A percentile compares a stretch with the other conserved stretches of the same genome.
These are phyloP conservation scores for Diarsia mendica DNA, from an alignment of 2,888 invertebrate genomes.

Conservation along the genomic window DNA sequence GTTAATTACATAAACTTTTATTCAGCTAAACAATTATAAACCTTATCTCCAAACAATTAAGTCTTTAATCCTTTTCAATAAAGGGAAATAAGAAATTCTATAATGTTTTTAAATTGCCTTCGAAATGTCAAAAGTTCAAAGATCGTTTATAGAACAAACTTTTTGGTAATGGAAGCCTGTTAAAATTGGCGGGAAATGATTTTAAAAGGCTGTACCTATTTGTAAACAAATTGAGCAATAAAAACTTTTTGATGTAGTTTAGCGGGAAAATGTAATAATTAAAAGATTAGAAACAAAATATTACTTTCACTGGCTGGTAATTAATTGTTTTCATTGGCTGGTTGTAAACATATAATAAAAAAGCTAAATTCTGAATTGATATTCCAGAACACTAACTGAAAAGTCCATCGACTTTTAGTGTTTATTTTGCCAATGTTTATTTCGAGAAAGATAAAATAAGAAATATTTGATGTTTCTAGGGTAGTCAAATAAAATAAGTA, in stretches of 20 bases:
- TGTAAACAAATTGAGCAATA: slow-evolving; percentile 23
- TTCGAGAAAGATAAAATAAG: background rate
- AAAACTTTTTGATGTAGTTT: background rate
- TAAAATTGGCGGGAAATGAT: slow-evolving; percentile 40
- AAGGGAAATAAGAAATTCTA: slow-evolving; percentile 6
- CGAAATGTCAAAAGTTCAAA: slow-evolving; percentile 48
- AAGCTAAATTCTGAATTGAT: background rate
- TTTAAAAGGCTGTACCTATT: slow-evolving; percentile 19
- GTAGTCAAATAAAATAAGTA: background rate
- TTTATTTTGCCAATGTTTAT: background rate
- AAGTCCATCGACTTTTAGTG: background rate
- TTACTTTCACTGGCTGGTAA: background rate
- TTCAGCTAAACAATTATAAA: slow-evolving; percentile 10
- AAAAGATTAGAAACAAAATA: background rate
- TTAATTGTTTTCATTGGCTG: background rate
- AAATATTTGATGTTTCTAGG: background rate
- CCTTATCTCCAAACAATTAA: background rate
- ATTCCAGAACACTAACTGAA: background rate
- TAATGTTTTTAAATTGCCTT: slow-evolving; percentile 40
- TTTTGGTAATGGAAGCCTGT: slow-evolving; percentile 45
- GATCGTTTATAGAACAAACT: slow-evolving; percentile 35
- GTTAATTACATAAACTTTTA: slow-evolving; percentile 23
- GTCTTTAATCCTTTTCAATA: slow-evolving; percentile 16
- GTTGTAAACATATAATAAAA: background rate
- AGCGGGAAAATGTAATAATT: background rate